Percentiles rank a stretch among this genome's conserved stretches.
phyloP scores from a whole-genome alignment of 2,113 vertebrate species.

The Xiphophorus maculatus region DNA sequence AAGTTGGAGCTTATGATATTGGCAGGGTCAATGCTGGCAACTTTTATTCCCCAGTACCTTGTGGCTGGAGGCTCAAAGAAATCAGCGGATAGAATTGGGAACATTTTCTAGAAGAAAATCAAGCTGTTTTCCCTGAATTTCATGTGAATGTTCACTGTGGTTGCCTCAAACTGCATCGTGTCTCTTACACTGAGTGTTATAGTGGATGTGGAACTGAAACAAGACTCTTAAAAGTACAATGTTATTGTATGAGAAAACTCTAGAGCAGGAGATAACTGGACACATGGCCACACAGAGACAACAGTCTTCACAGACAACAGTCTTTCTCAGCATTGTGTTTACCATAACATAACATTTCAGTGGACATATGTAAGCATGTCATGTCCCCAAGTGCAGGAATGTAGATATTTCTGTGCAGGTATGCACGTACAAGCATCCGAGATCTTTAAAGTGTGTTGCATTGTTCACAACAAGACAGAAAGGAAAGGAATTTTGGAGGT shows the following conservation, averaged over 20 bases:
- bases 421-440: conserved; percentile 4
- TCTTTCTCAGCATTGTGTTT: not conserved
- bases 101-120: not conserved
- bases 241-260: too few species aligned
- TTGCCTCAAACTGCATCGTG: conserved; percentile 7
- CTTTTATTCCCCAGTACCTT: not conserved
- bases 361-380: conserved; percentile 5
- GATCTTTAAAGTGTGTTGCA: not conserved
- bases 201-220: not conserved
- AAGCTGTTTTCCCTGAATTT: conserved; percentile 19
- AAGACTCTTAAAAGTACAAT: not conserved
- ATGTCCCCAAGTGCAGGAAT: not conserved
- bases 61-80: conserved; percentile 12
- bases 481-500: not conserved
- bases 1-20: conserved; percentile 44
- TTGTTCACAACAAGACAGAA: not conserved
- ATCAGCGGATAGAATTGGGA: not conserved
- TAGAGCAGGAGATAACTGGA: too few species aligned
- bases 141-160: conserved; percentile 4
- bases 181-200: not conserved
- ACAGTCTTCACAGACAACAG: not conserved
- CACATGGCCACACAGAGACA: not conserved
- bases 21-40: conserved; percentile 43
- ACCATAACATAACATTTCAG: not conserved
- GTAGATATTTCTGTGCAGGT: conserved; percentile 13